Base-by-base conservation (phyloP, 2,797 vertebrate species). In the Australoheros facetus region DNA sequence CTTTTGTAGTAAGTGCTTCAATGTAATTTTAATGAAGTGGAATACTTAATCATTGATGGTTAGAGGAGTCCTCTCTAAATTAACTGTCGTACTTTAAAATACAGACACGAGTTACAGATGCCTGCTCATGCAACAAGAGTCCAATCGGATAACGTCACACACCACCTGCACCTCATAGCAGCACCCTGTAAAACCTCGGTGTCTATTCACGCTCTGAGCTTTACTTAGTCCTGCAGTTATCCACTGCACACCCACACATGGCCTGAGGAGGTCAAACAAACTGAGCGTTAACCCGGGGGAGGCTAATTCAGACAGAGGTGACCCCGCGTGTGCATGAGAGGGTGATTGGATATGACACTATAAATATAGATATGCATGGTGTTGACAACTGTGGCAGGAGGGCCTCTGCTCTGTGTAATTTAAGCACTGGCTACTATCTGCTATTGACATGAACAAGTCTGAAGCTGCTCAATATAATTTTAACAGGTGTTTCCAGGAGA, bases 231-330 rank as follows among this genome's bases (percentile, higher is more conserved):
- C 48, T 53, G 17, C 53, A 34, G 39, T 42, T 19, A 53, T 62
- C 62, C 42, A 23, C 37, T 59, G 53, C 2, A 28, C 17, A 2
- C n/a, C 51, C 34, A 39, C 75, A 71, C 37, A 59, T 10, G 21
- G 26, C 21, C 54, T 2, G 30, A 17, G 17, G 48, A 70, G 75
- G 77, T 85, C 77, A 69, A 79, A 85, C 45, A 80, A 77, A 71
- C 74, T 9, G 34, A 57, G 71, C 34, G 42, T 12, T 23, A 77
- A 73, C 21, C 26, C 75, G 10, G 23, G 2, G 76, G 28, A 73
- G 69, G 77, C 77, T 87, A 70, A 81, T 85, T 90, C 8, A 3
- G 81, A 83, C 16, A 82, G 88, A 88, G 90, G 90, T 91, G 88
- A 93, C 90, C 85, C 73, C 6, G 56, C 23, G 83, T 54, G 75